A percentile compares a stretch with the other conserved stretches of the same genome.
Conservation (phyloP, 2,113 vertebrate species). For the Vombatus ursinus region DNA sequence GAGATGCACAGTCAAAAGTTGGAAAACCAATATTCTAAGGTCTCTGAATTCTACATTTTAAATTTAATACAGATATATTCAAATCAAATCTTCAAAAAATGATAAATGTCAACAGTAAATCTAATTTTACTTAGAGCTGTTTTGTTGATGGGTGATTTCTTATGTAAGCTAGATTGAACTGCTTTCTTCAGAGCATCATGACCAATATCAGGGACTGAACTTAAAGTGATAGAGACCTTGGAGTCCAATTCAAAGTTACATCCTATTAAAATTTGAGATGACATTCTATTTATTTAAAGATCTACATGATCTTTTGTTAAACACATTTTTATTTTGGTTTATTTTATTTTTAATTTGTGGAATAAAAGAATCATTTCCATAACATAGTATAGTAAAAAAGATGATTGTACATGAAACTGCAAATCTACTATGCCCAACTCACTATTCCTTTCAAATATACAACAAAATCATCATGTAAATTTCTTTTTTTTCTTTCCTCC, state of each 20-base stretch:
- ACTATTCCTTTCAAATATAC: too few relatives aligned
- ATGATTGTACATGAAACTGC: too few relatives aligned
- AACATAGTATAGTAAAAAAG: too few relatives aligned
- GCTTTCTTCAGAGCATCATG: background rate
- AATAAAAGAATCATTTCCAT: too few relatives aligned
- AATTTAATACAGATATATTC: background rate
- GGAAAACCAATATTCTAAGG: background rate
- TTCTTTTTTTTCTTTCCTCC: too few relatives aligned
- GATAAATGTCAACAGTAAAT: background rate
- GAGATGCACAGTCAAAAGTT: background rate
- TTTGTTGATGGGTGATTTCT: background rate
- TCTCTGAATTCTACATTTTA: background rate
- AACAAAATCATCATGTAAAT: too few relatives aligned
- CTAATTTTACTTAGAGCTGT: background rate
- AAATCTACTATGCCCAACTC: too few relatives aligned
- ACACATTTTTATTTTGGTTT: conserved; percentile 50
- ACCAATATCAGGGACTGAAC: background rate
- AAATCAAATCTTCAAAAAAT: background rate
- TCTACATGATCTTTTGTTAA: conserved; percentile 77
- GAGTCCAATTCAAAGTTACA: conserved; percentile 75
- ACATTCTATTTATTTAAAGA: conserved; percentile 77
- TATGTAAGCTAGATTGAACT: background rate
- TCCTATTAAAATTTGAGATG: conserved; percentile 82
- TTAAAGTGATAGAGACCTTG: background rate
- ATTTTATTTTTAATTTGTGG: too few relatives aligned